Evolutionary conservation across 1,140 invertebrate species (phyloP), one percentile per base, ranked within the genome.

Genomic region (Periplaneta americana): DNA sequence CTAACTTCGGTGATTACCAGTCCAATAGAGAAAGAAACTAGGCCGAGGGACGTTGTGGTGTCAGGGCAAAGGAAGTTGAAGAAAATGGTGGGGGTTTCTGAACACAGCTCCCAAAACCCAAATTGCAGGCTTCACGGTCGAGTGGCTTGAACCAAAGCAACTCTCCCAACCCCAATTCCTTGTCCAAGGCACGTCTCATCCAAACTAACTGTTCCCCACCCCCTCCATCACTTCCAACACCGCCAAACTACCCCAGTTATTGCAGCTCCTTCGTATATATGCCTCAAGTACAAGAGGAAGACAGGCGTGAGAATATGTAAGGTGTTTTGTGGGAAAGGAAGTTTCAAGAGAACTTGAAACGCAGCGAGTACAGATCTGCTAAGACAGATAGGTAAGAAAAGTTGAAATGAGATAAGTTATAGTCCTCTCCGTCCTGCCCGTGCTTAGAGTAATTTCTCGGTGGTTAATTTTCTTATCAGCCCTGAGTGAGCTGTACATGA

Each of bases 91-190:
- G 48, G 48, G n/a, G n/a, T 3, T 22, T 0, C 22, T 6, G 48
- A 57, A 57, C 17, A 10, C 34, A 34, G 75, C 32, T 76, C 32
- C 34, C 75, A 76, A 17, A 34, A 32, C 77, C 77, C 15, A 78
- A 78, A 78, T 78, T 78, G 77, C 34, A 78, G 77, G 11, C 77
- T 78, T 78, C 34, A 78, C 77, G 77, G 35, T 78, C 77, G 35
- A 66, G 48, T 37, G 48, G 48, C 22, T 11, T 66, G 48, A 66
- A 66, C 48, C 48, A 28, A 66, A 78, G 35, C 34, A 37, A 39
- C 35, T 34, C 34, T 28, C 34, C 5, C 75, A 77, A 22, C 75
- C 75, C 75, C 75, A 76, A 1, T 76, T 35, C 15, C 17, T 76
- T 35, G 75, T 35, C 75, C 36, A 66, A 66, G 79, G 31, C 39